phyloP scores from a whole-genome alignment of 2,888 invertebrate genomes.

The Diachrysia chrysitis region DNA sequence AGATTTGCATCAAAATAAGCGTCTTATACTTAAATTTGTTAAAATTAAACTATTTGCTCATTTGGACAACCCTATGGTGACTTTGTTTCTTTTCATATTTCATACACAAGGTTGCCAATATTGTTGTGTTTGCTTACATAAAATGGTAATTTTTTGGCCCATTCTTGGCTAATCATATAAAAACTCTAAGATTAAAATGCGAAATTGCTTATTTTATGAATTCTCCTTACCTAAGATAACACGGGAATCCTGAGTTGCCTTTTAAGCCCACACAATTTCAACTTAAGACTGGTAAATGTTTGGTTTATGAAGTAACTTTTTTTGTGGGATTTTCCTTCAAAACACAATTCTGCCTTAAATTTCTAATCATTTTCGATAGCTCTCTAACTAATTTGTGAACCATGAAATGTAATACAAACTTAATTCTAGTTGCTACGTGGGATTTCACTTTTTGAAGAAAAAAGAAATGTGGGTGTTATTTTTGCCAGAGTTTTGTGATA shows the following conservation, averaged over 20 bases:
- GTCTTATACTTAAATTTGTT: too few species aligned
- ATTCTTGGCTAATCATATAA: too few species aligned
- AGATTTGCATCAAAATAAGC: too few species aligned
- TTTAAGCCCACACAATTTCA: constrained; percentile 24
- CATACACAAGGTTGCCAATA: background rate
- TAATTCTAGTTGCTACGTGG: background rate
- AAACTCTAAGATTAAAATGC: background rate
- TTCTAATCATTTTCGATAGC: constrained; percentile 1
- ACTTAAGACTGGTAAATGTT: constrained; percentile 13
- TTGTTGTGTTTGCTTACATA: too few species aligned
- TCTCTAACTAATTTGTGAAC: background rate
- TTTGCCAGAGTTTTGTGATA: background rate
- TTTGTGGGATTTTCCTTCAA: constrained; percentile 10
- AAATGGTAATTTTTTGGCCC: too few species aligned
- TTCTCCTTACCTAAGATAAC: constrained; percentile 25
- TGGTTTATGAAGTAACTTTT: constrained; percentile 13
- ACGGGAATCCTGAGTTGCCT: constrained; percentile 20
- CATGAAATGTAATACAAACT: background rate
- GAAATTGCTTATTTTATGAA: constrained; percentile 27
- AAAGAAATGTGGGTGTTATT: background rate
- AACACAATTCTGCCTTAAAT: constrained; percentile 9
- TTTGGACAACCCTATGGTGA: too few species aligned
- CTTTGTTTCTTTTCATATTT: background rate
- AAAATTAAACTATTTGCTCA: background rate
- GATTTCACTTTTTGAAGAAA: background rate